Conservation (phyloP, 2,888 invertebrate genomes). For the Zaprionus bogoriensis region DNA sequence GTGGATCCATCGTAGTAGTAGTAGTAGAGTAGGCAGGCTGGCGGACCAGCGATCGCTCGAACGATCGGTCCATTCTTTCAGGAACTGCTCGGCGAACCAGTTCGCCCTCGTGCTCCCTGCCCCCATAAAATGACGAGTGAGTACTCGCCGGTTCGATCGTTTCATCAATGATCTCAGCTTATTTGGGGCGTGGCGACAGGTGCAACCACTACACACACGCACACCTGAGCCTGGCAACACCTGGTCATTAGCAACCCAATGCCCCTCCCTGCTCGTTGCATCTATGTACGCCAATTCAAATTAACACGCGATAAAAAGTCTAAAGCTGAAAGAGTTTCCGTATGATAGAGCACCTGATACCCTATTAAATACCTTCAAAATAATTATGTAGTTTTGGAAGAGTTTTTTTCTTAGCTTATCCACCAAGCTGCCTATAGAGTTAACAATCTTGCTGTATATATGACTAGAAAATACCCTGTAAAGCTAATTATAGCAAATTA, state of each 20-base stretch:
- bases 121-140: background rate
- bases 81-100: slow-evolving; percentile 30
- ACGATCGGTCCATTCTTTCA: slow-evolving; percentile 3
- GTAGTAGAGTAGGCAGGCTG: slow-evolving; percentile 14
- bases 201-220: too few relatives aligned
- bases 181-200: slow-evolving; percentile 24
- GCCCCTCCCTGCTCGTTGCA: background rate
- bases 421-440: too few relatives aligned
- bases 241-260: background rate
- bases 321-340: background rate
- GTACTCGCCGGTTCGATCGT: background rate
- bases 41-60: too few relatives aligned
- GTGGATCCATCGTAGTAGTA: slow-evolving; percentile 19
- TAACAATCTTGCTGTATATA: too few relatives aligned
- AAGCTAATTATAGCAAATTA: too few relatives aligned
- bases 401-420: too few relatives aligned
- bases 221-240: slow-evolving; percentile 11
- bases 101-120: slow-evolving; percentile 7
- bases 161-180: slow-evolving; percentile 45
- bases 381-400: too few relatives aligned
- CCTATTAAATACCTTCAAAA: background rate
- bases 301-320: slow-evolving; percentile 35
- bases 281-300: slow-evolving; percentile 21
- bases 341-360: background rate
- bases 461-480: too few relatives aligned